Evolutionary conservation across 2,113 vertebrate genomes (phyloP).

Genomic region (Parus major): DNA sequence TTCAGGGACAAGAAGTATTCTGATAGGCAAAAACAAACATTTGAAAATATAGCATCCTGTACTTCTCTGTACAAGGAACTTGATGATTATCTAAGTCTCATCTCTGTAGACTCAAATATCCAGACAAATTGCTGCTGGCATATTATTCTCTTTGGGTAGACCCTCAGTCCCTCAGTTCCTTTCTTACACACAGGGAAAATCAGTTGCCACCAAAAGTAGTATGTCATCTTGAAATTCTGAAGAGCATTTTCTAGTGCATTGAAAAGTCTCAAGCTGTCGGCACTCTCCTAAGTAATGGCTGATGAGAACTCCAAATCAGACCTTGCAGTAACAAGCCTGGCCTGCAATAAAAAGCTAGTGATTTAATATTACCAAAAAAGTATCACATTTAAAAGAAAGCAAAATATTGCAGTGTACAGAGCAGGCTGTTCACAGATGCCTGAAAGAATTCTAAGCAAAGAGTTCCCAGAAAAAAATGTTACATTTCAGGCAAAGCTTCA

Average conservation of each 20-base stretch:
- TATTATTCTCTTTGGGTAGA: background rate
- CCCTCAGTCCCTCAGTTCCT: background rate
- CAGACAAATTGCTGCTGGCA: background rate
- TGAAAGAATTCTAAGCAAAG: background rate
- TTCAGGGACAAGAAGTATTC: background rate
- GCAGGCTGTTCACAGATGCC: background rate
- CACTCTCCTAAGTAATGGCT: background rate
- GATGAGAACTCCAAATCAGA: background rate
- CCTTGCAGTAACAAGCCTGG: background rate
- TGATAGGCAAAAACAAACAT: background rate
- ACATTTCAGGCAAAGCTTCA: background rate
- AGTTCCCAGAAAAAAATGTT: background rate
- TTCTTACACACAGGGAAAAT: background rate
- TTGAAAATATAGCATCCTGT: background rate
- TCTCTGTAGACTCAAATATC: background rate
- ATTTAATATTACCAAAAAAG: background rate
- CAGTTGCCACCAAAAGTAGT: background rate
- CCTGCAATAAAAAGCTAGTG: background rate
- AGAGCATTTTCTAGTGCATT: background rate
- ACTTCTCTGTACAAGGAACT: background rate
- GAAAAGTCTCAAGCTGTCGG: background rate
- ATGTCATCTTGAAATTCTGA: background rate
- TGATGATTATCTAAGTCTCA: background rate
- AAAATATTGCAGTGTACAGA: background rate
- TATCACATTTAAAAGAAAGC: background rate